Conservation (phyloP, 1,140 invertebrate species). For the Mamestra configurata region DNA sequence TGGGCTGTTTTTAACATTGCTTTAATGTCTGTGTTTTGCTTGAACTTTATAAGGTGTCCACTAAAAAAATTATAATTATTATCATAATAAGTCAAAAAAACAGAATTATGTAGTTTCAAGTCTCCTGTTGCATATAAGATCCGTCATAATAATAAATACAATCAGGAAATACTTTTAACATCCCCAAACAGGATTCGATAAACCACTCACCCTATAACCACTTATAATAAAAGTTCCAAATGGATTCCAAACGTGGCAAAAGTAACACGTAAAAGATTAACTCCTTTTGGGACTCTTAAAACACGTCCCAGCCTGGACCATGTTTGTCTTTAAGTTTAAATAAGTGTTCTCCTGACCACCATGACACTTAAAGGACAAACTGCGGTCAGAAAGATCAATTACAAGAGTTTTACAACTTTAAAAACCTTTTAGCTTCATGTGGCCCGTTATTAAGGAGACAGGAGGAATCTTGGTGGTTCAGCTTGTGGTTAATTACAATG, state of each 20-base stretch:
- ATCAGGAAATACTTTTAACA: neutral
- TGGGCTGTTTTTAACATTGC: too few relatives aligned
- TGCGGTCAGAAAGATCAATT: conserved; percentile 45
- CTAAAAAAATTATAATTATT: too few relatives aligned
- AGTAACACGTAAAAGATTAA: conserved; percentile 67
- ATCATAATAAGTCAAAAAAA: too few relatives aligned
- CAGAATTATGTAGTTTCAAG: too few relatives aligned
- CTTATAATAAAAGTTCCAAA: conserved; percentile 22
- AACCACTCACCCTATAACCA: neutral
- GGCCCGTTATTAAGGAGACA: neutral
- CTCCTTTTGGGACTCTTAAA: conserved; percentile 30
- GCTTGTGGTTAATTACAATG: neutral
- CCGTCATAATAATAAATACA: too few relatives aligned
- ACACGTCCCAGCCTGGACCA: conserved; percentile 15
- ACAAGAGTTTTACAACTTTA: conserved; percentile 43
- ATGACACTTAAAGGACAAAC: conserved; percentile 36
- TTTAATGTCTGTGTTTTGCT: too few relatives aligned
- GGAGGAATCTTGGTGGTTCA: neutral
- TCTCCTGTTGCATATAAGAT: too few relatives aligned
- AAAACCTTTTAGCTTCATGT: conserved; percentile 41
- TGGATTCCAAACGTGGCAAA: conserved; percentile 57
- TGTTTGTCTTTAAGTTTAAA: conserved; percentile 39
- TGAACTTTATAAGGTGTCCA: too few relatives aligned
- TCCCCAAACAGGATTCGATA: neutral
- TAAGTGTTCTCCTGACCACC: conserved; percentile 31